A percentile compares a stretch with the other conserved stretches of the same genome.
Evolutionary conservation across 2,113 vertebrate genomes (phyloP).

Genomic region (Hippocampus comes): DNA sequence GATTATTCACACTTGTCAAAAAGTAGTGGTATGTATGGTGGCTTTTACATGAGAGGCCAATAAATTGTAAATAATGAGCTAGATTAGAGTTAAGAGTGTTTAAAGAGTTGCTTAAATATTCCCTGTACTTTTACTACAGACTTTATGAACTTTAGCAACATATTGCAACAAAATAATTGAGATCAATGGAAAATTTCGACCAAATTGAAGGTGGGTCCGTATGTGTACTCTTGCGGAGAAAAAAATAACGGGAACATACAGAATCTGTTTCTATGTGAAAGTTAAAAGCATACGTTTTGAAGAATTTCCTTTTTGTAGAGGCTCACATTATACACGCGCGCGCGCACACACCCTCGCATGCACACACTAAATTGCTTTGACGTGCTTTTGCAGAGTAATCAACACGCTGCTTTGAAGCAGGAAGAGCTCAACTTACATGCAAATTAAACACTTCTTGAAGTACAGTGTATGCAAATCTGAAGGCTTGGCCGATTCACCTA

Average conservation of each 20-base stretch:
- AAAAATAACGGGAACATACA: too few relatives aligned
- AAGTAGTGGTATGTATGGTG: not conserved
- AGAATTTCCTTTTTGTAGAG: not conserved
- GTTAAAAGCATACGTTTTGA: too few relatives aligned
- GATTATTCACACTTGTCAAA: not conserved
- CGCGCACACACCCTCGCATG: not conserved
- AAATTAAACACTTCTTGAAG: constrained; percentile 11
- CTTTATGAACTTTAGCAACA: too few relatives aligned
- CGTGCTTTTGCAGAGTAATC: constrained; percentile 22
- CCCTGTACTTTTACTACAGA: too few relatives aligned
- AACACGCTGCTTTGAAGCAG: constrained; percentile 9
- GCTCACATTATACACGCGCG: not conserved
- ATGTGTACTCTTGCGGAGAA: too few relatives aligned
- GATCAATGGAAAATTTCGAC: too few relatives aligned
- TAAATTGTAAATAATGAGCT: not conserved
- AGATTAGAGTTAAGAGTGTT: too few relatives aligned
- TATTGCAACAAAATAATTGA: too few relatives aligned
- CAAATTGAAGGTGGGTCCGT: too few relatives aligned
- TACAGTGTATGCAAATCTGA: constrained; percentile 31
- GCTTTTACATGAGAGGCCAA: not conserved
- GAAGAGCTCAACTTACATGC: constrained; percentile 8
- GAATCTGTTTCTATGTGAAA: too few relatives aligned
- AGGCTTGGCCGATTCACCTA: not conserved
- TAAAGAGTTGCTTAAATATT: too few relatives aligned
- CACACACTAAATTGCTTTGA: constrained; percentile 25